Percentiles rank a stretch among this genome's conserved stretches.
phyloP scores from a whole-genome alignment of 2,113 vertebrate genomes.

The Xiphorhynchus elegans region DNA sequence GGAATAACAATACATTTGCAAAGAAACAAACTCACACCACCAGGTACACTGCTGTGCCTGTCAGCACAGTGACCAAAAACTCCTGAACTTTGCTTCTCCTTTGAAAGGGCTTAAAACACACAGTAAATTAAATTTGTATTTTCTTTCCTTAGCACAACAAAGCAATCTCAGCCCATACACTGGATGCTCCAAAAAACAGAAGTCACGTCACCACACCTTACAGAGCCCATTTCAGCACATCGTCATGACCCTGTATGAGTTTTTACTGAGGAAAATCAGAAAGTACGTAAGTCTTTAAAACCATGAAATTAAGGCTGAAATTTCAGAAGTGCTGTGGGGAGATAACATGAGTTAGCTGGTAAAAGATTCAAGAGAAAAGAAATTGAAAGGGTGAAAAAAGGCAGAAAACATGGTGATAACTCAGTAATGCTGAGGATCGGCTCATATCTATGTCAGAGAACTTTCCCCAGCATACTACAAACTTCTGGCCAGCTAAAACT shows the following conservation, averaged over 20 bases:
- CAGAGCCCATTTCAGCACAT: neutral
- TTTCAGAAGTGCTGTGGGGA: neutral
- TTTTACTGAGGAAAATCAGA: neutral
- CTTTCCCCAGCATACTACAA: neutral
- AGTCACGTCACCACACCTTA: neutral
- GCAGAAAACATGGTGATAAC: neutral
- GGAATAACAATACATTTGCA: rapidly evolving
- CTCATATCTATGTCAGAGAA: neutral
- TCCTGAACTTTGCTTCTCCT: neutral
- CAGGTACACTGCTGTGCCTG: neutral
- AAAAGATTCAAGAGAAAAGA: neutral
- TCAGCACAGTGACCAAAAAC: neutral
- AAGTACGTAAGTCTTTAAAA: neutral
- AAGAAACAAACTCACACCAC: neutral
- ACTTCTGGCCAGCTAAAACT: neutral
- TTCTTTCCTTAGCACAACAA: neutral
- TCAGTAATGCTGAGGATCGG: neutral
- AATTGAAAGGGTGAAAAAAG: neutral
- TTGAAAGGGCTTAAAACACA: neutral
- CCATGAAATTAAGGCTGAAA: neutral
- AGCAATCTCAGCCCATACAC: rapidly evolving
- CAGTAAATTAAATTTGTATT: neutral
- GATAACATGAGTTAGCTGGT: neutral
- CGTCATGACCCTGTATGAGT: neutral
- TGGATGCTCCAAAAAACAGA: neutral